Evolutionary conservation across 2,888 invertebrate genomes (phyloP).

Genomic region (Antheraea assamensis): DNA sequence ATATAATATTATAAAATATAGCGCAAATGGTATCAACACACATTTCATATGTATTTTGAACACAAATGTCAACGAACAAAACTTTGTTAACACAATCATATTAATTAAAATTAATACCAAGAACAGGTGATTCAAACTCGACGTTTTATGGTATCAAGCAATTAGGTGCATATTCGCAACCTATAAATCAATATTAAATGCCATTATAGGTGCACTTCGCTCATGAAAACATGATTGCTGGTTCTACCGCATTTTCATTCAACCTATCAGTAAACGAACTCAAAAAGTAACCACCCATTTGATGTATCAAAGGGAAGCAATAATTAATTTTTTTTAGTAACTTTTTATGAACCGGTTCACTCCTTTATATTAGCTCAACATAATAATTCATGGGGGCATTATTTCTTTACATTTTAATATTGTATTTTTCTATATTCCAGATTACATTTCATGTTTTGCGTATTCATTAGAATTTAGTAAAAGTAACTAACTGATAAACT

Average conservation of each 20-base stretch:
- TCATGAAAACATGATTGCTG: not conserved
- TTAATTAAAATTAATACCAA: not conserved
- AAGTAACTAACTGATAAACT: too few relatives aligned
- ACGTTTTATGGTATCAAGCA: not conserved
- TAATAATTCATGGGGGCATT: not conserved
- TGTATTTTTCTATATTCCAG: not conserved
- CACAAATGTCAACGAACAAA: not conserved
- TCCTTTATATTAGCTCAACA: not conserved
- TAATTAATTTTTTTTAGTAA: not conserved
- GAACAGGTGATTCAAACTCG: not conserved
- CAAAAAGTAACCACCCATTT: not conserved
- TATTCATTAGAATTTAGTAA: not conserved
- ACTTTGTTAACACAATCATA: not conserved
- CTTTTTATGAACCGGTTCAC: not conserved
- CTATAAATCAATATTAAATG: not conserved
- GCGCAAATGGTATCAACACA: not conserved
- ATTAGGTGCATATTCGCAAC: slow-evolving; percentile 5
- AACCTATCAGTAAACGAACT: not conserved
- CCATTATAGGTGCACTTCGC: not conserved
- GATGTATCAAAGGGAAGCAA: slow-evolving; percentile 6
- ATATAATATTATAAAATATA: not conserved
- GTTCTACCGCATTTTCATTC: slow-evolving; percentile 1
- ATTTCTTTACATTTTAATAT: not conserved
- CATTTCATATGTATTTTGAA: too few relatives aligned
- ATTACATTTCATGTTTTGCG: too few relatives aligned